These are phyloP conservation scores for Pachyseris speciosa DNA, from an alignment of 64 coral and sea anemone genomes.

Conservation along the genomic window DNA sequence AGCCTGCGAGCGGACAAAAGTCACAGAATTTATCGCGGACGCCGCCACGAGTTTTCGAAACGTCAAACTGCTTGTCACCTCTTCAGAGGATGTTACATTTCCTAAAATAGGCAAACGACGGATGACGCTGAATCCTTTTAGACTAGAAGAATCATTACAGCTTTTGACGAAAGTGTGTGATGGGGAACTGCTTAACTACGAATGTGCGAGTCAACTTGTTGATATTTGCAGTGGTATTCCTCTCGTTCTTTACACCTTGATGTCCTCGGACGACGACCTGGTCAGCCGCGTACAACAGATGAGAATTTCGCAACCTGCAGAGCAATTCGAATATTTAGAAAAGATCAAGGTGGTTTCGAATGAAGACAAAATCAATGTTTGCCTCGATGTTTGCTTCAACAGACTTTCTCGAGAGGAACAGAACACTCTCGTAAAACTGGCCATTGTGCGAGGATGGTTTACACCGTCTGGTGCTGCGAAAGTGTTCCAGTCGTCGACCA, in stretches of 20 bases:
- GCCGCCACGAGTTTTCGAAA: background rate
- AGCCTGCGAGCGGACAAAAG: background rate
- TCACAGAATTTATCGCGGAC: background rate
- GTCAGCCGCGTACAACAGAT: background rate
- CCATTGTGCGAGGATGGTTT: background rate
- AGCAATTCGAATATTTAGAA: background rate
- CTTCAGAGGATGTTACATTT: background rate
- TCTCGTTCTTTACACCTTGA: background rate
- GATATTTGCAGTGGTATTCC: conserved; percentile 15
- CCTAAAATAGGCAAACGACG: background rate
- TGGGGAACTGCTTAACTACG: background rate
- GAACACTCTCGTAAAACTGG: background rate
- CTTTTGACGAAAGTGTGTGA: background rate
- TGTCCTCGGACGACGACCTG: background rate
- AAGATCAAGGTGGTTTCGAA: too few relatives aligned
- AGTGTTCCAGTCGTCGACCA: background rate
- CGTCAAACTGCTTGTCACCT: conserved; percentile 2
- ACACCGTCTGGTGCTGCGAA: background rate
- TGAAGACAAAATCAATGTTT: too few relatives aligned
- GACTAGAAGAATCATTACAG: background rate
- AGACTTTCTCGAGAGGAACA: background rate
- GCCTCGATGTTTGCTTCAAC: too few relatives aligned
- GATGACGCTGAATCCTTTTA: background rate
- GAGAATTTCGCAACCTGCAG: background rate
- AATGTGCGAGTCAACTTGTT: background rate